Evolutionary conservation across 1,140 invertebrate genomes (phyloP).

Genomic region (Anoplophora glabripennis): DNA sequence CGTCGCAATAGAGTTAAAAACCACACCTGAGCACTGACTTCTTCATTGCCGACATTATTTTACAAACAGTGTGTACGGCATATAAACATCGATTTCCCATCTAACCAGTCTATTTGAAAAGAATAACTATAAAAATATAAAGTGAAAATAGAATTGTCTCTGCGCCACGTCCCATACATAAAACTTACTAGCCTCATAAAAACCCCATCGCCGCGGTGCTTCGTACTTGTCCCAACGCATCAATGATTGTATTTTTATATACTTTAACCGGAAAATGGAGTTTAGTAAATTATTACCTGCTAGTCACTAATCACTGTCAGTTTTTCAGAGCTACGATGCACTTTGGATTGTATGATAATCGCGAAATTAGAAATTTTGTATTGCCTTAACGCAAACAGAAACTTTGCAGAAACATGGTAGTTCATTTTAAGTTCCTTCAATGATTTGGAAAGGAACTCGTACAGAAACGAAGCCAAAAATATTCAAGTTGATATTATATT

Average conservation of each 20-base stretch:
- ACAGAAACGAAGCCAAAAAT: no score
- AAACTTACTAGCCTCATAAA: constrained; percentile 1
- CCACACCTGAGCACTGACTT: no score
- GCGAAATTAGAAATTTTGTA: no score
- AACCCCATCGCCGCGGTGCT: background rate
- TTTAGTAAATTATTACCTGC: background rate
- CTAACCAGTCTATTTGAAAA: background rate
- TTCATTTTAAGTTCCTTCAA: no score
- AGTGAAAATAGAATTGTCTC: background rate
- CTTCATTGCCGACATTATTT: no score
- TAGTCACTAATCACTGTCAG: background rate
- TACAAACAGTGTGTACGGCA: background rate
- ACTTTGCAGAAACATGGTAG: no score
- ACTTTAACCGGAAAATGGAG: background rate
- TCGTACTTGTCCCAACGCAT: background rate
- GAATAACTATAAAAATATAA: background rate
- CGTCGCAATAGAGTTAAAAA: no score
- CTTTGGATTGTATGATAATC: no score
- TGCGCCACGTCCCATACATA: background rate
- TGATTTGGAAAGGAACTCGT: no score
- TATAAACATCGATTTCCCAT: constrained; percentile 3
- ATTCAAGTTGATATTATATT: no score
- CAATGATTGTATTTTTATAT: background rate
- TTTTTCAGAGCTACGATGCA: no score
- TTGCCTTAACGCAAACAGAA: no score